Evolutionary conservation across 1,140 invertebrate genomes (phyloP), one percentile per base, ranked within the genome.

Genomic region (Apis florea): DNA sequence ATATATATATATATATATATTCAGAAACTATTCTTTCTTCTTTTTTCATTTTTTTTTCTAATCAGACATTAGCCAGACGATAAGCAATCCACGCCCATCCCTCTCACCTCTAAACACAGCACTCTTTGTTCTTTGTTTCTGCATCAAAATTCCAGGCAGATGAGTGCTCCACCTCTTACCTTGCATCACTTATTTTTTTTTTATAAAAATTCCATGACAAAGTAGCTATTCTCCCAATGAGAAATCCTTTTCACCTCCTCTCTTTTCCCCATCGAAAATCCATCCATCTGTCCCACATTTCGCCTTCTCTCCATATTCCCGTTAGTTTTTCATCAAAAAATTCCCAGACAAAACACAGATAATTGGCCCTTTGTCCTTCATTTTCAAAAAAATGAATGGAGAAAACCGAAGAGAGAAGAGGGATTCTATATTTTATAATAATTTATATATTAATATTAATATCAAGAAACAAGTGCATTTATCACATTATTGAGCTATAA

Each of bases 201-300:
- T 69, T 54, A 56, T 31, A 53, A 56, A 71, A 71, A 71, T 71
- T 71, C 53, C 69, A 71, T 56, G 21, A 19, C 19, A 54, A 71
- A 54, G 19, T 11, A 71, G 11, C 47, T 21, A 9, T 2, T 24
- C n/a, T 15, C 1, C 11, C 51, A 15, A 21, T 53, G 69, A 56
- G 53, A n/a, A 70, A 54, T 31, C 69, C 19, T 21, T 10, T n/a
- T 0, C 11, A 21, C 17, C 63, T 40, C 17, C 63, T 40, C 5
- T 8, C 15, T 63, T 13, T 12, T 12, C 19, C 9, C 21, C 40
- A 5, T 13, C 21, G 21, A 67, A 70, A 70, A 70, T 70, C 31
- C 26, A 26, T 19, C 24, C 17, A 1, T 19, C 51, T 11, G 51
- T 26, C 8, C 24, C 15, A 69, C 19, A 12, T 17, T 31, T 19